Evolutionary conservation across 2,113 vertebrate genomes (phyloP).

Genomic region (Murina feae): DNA sequence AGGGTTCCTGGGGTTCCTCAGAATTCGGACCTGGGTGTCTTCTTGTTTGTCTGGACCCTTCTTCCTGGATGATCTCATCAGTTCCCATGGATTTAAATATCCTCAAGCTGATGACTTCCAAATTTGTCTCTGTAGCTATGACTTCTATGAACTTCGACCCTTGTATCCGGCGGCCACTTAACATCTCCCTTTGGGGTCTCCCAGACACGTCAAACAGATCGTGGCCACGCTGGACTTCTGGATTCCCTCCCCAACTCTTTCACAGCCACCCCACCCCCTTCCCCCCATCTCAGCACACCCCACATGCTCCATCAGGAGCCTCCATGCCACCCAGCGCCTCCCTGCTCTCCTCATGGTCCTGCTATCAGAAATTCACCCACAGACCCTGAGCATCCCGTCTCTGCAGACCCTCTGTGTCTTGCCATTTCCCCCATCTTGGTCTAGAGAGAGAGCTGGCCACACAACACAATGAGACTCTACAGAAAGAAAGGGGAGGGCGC

Average conservation of each 20-base stretch:
- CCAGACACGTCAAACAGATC: neutral
- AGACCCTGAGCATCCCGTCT: neutral
- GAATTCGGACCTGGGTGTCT: neutral
- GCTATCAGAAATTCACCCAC: rapidly evolving
- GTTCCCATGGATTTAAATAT: conserved; percentile 66
- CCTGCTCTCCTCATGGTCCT: neutral
- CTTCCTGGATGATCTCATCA: neutral
- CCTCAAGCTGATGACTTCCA: conserved; percentile 39
- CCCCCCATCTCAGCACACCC: neutral
- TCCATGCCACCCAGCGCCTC: neutral
- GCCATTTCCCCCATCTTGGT: neutral
- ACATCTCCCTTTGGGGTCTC: conserved; percentile 44
- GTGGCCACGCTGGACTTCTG: neutral
- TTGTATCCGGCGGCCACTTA: conserved; percentile 37
- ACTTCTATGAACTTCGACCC: conserved; percentile 2
- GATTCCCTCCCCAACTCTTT: neutral
- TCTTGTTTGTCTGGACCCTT: neutral
- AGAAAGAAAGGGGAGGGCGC: rapidly evolving
- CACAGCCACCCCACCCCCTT: neutral
- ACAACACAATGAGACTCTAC: rapidly evolving
- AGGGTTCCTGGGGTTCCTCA: neutral
- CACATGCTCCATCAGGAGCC: neutral
- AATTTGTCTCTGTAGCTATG: neutral
- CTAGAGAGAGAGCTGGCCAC: neutral
- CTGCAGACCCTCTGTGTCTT: rapidly evolving